Base-by-base conservation (phyloP, 2,113 vertebrate genomes). In the Sinocyclocheilus maitianheensis region DNA sequence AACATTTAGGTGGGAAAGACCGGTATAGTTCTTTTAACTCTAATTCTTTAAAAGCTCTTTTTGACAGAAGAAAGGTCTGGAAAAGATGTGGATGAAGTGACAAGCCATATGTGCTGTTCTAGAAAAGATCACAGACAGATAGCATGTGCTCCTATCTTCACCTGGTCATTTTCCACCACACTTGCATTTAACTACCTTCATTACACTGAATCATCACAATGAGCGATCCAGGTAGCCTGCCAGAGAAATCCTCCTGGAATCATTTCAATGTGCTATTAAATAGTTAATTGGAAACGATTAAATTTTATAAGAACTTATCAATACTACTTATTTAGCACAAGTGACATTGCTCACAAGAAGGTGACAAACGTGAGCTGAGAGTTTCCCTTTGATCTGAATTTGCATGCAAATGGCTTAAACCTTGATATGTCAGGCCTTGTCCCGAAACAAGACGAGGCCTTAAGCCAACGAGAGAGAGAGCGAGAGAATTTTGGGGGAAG, bases 391-490 rank as follows among this genome's bases (percentile, higher is more conserved):
- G 96, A 97, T 98, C 94, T 94, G 95, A 95, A 97, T 97, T 97
- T 97, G 95, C 96, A 98, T 97, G 96, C 95, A 97, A 98, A 98
- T 97, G 92, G 91, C 94, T 97, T 97, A 96, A 93, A 91, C 94
- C 94, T 95, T 96, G 95, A 96, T 96, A 95, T 97, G 96, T 96
- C 96, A 97, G 90, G 93, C 95, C 93, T 92, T 88, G 91, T 95
- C 94, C 94, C 93, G 91, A 93, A 92, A 90, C 94, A 91, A 94
- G 86, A 93, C 91, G 92, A 82, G 89, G 94, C 94, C 94, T 87
- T 85, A 75, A 89, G 90, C 87, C 88, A 82, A 86, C 77, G 86
- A 77, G 26, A 58, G 78, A 60, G 58, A 62, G 43, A 43, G 43
- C 43, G 43, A 43, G 43, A 43, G 65, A 65, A 78, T 75, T 77